These are phyloP conservation scores for Notechis scutatus DNA, from an alignment of 2,113 vertebrate species.

Conservation along the genomic window DNA sequence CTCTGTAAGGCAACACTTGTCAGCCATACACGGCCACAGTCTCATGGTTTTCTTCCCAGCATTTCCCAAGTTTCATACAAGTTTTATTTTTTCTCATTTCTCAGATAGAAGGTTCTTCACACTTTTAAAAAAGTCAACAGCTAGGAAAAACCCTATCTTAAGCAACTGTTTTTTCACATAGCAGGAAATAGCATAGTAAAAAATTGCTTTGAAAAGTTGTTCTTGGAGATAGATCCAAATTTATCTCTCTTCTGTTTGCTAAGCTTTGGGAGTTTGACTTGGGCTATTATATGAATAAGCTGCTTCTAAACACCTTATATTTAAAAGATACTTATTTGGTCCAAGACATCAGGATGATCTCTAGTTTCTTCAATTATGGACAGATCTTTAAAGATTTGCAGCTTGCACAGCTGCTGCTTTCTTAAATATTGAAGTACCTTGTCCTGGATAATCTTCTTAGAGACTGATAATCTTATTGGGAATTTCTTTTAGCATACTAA, in stretches of 20 bases:
- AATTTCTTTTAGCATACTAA: slow-evolving; percentile 12
- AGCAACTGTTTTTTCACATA: neutral
- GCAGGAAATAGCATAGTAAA: neutral
- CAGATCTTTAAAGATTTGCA: slow-evolving; percentile 13
- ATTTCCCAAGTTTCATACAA: neutral
- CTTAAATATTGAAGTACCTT: slow-evolving; percentile 10
- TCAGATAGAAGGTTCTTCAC: slow-evolving; percentile 1
- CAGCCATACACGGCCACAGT: neutral
- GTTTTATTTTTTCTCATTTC: slow-evolving; percentile 1
- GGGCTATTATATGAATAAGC: neutral
- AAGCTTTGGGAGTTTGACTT: slow-evolving; percentile 1
- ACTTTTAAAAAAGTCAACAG: slow-evolving; percentile 2
- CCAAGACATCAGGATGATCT: slow-evolving; percentile 1
- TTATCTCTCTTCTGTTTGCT: slow-evolving; percentile 4
- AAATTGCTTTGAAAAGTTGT: neutral
- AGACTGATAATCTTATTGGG: neutral
- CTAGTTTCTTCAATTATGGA: neutral
- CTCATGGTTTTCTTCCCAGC: neutral
- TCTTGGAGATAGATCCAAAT: neutral
- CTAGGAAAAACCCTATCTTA: slow-evolving; percentile 10
- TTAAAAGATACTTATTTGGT: slow-evolving; percentile 3
- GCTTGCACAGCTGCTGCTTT: slow-evolving; percentile 15
- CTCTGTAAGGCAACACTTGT: neutral
- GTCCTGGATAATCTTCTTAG: neutral
- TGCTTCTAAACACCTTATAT: neutral